Conservation (phyloP, 2,113 vertebrate genomes). For the Hylia prasina region DNA sequence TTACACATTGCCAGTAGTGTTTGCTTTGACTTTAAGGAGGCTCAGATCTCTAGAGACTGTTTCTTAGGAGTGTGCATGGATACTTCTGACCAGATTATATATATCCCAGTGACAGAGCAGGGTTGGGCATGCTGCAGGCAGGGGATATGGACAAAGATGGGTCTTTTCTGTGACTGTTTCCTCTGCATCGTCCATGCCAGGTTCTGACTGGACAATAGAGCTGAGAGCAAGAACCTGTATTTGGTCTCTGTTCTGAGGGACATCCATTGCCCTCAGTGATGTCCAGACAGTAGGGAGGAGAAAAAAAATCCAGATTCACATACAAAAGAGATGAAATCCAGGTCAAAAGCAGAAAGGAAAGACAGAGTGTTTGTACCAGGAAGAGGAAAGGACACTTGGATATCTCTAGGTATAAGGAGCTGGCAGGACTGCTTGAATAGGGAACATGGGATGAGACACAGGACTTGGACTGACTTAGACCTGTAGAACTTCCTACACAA, state of each 20-base stretch:
- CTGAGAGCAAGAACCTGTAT: neutral
- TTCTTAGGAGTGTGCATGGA: neutral
- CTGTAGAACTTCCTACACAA: neutral
- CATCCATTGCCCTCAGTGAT: neutral
- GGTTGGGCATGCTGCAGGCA: neutral
- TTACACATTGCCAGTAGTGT: neutral
- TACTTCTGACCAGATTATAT: neutral
- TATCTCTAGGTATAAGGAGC: neutral
- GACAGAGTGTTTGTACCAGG: neutral
- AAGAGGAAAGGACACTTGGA: neutral
- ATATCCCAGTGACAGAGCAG: neutral
- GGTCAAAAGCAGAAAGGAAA: neutral
- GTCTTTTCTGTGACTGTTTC: neutral
- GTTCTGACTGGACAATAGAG: neutral
- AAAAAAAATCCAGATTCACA: neutral
- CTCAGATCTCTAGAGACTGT: neutral
- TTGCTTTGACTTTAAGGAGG: neutral
- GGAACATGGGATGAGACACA: neutral
- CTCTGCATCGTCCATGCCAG: neutral
- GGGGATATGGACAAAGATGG: neutral
- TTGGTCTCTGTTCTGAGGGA: neutral
- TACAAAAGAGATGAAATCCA: neutral
- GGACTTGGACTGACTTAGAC: neutral
- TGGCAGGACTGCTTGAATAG: neutral
- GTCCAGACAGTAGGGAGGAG: neutral